phyloP scores from a whole-genome alignment of 2,888 invertebrate species.

The Diplazon laetatorius region DNA sequence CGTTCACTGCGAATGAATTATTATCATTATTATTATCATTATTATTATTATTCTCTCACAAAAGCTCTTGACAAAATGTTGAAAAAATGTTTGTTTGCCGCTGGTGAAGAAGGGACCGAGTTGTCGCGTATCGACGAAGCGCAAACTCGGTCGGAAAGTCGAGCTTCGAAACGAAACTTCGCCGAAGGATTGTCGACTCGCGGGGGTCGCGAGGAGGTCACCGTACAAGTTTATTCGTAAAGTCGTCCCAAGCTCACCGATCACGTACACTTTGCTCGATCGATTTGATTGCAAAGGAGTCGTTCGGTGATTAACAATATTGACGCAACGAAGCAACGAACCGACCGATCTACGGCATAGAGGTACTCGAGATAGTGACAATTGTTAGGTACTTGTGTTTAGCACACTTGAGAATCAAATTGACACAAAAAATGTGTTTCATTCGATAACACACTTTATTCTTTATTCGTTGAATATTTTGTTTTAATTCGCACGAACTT shows the following conservation, averaged over 20 bases:
- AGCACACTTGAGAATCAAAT: too few species aligned
- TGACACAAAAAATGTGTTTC: too few species aligned
- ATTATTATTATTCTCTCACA: too few species aligned
- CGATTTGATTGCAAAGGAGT: conserved; percentile 72
- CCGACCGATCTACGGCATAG: conserved; percentile 21
- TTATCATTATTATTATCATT: too few species aligned
- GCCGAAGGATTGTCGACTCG: conserved; percentile 15
- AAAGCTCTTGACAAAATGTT: background rate
- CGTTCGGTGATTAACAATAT: conserved; percentile 76
- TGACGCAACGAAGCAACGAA: conserved; percentile 75
- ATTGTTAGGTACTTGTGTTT: conserved; percentile 1
- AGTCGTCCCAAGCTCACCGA: conserved; percentile 10
- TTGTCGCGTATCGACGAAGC: background rate
- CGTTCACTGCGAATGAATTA: too few species aligned
- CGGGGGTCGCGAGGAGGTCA: conserved; percentile 33
- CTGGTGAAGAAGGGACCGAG: background rate
- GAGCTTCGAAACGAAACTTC: conserved; percentile 16
- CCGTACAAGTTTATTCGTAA: conserved; percentile 48
- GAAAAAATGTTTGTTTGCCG: background rate
- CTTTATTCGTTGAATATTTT: too few species aligned
- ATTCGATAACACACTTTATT: too few species aligned
- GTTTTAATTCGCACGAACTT: background rate
- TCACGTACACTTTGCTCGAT: conserved; percentile 71
- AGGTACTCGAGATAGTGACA: conserved; percentile 18
- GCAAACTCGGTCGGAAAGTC: conserved; percentile 7